Conservation (phyloP, 2,797 vertebrate genomes). For the Macropodus opercularis region DNA sequence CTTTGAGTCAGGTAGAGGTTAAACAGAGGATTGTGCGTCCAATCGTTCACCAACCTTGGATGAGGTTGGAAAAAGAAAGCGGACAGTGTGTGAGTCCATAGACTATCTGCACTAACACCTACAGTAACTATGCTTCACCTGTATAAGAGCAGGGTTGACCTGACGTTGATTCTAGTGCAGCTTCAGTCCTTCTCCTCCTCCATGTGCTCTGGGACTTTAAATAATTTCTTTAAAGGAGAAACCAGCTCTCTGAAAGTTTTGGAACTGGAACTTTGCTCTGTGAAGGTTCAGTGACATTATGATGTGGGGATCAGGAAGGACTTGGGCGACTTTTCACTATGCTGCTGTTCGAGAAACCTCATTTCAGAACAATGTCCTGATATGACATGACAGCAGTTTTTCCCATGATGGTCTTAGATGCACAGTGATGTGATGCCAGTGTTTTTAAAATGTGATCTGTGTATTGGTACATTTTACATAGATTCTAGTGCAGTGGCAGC, state of each 20-base stretch:
- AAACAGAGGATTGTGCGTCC: conserved; percentile 49
- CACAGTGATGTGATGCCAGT: background rate
- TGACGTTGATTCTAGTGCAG: conserved; percentile 23
- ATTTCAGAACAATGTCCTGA: conserved; percentile 6
- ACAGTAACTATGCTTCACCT: background rate
- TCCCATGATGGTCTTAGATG: background rate
- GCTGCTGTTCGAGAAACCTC: conserved; percentile 2
- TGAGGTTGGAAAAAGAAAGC: background rate
- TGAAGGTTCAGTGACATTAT: conserved; percentile 43
- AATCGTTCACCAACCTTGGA: conserved; percentile 26
- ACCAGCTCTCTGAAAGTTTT: conserved; percentile 45
- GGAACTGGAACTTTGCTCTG: conserved; percentile 46
- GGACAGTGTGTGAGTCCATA: background rate
- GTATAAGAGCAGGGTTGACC: too few relatives aligned
- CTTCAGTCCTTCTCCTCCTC: conserved; percentile 13
- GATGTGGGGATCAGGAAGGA: conserved; percentile 39
- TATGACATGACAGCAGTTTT: background rate
- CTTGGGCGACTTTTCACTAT: conserved; percentile 14
- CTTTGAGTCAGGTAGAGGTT: conserved; percentile 40
- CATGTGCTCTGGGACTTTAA: conserved; percentile 23
- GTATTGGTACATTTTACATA: too few relatives aligned
- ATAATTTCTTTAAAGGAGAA: conserved; percentile 49
- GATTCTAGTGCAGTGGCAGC: too few relatives aligned
- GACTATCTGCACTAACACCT: background rate
- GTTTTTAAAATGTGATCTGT: too few relatives aligned